These are phyloP conservation scores for Acanthaster planci DNA, from an alignment of 35 echinoderm and acorn worm species.

Conservation along the genomic window DNA sequence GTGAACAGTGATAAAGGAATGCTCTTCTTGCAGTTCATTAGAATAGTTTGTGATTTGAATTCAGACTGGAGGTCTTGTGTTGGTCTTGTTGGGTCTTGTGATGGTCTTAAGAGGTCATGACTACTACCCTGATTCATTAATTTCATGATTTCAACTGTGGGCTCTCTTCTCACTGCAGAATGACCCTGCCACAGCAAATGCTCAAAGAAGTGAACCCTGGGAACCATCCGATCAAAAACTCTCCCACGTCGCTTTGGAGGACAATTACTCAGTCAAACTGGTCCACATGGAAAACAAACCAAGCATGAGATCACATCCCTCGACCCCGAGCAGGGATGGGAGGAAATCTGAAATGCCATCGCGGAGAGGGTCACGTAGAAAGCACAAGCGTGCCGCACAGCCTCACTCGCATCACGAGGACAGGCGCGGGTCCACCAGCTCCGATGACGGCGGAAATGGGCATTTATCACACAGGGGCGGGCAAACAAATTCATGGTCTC, in stretches of 20 bases:
- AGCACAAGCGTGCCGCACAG: neutral
- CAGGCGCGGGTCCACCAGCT: neutral
- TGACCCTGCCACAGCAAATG: neutral
- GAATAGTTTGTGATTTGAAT: too few species aligned
- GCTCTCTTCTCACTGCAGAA: neutral
- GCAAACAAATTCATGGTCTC: neutral
- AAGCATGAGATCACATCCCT: too few species aligned
- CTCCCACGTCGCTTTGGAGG: constrained; percentile 1
- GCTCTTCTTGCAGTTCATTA: too few species aligned
- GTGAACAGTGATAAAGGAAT: too few species aligned
- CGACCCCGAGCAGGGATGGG: too few species aligned
- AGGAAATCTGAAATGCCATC: neutral
- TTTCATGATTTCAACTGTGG: too few species aligned
- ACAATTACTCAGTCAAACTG: neutral
- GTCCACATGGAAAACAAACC: neutral
- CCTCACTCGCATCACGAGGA: neutral
- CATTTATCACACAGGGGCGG: neutral
- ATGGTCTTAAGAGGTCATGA: too few species aligned
- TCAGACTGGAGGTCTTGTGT: too few species aligned
- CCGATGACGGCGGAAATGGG: neutral
- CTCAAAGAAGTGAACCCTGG: neutral
- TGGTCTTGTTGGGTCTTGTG: too few species aligned
- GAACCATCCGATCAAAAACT: constrained; percentile 4
- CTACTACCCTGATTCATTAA: too few species aligned
- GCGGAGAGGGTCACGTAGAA: neutral